These are phyloP conservation scores for Antheraea assamensis DNA, from an alignment of 2,888 invertebrate species.

Conservation along the genomic window DNA sequence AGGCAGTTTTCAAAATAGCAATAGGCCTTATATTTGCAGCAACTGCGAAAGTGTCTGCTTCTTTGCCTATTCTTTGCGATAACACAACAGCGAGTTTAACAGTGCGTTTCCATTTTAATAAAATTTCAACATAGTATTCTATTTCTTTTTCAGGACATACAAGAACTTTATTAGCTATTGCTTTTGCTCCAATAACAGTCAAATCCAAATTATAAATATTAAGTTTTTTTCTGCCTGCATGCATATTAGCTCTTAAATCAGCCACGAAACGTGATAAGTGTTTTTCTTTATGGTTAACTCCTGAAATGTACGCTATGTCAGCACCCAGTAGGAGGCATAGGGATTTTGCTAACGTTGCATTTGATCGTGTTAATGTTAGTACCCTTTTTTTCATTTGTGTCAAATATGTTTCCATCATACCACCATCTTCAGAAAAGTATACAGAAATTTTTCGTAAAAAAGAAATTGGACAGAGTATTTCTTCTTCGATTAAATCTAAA, in stretches of 20 bases:
- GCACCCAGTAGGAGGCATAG: conserved; percentile 27
- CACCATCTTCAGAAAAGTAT: conserved; percentile 54
- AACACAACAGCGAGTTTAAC: conserved; percentile 45
- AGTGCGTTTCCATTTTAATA: conserved; percentile 44
- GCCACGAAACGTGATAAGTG: conserved; percentile 34
- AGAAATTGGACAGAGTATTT: conserved; percentile 35
- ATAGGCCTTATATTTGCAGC: conserved; percentile 26
- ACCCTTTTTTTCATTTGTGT: conserved; percentile 21
- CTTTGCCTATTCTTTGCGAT: conserved; percentile 36
- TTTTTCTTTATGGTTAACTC: conserved; percentile 26
- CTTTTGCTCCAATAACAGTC: conserved; percentile 50
- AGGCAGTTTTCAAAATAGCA: conserved; percentile 12
- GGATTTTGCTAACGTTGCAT: conserved; percentile 28
- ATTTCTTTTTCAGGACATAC: conserved; percentile 39
- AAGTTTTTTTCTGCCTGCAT: conserved; percentile 42
- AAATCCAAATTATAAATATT: conserved; percentile 44
- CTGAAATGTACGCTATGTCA: conserved; percentile 23
- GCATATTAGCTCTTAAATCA: conserved; percentile 46
- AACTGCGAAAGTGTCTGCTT: conserved; percentile 32
- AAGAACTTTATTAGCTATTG: conserved; percentile 45
- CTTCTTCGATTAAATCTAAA: conserved; percentile 32
- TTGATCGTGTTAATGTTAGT: conserved; percentile 18
- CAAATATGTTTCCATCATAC: conserved; percentile 43
- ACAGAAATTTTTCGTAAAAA: conserved; percentile 49
- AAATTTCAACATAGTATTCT: conserved; percentile 33